phyloP scores from a whole-genome alignment of 30 jellyfish, hydroid and myxozoan species.

The Turritopsis rubra region DNA sequence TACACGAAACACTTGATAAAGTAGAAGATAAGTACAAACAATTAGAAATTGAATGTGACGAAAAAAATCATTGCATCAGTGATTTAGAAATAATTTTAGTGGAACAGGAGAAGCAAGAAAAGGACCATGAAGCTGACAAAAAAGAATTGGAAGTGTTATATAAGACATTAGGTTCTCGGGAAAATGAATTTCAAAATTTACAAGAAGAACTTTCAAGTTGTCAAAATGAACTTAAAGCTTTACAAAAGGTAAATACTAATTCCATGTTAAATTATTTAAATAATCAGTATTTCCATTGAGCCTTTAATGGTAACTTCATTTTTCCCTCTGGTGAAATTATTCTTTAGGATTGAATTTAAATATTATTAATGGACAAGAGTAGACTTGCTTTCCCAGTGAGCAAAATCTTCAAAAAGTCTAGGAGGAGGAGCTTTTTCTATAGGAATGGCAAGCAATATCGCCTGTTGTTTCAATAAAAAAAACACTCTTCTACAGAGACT shows the following conservation, averaged over 20 bases:
- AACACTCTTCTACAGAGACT: too few species aligned
- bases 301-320: too few species aligned
- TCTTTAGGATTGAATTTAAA: too few species aligned
- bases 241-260: background rate
- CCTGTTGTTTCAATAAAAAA: too few species aligned
- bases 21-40: constrained; percentile 8
- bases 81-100: constrained; percentile 30
- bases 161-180: constrained; percentile 20
- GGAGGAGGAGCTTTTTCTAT: too few species aligned
- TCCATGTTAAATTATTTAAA: too few species aligned
- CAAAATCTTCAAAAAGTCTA: too few species aligned
- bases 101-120: constrained; percentile 14
- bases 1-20: constrained; percentile 1
- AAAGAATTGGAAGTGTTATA: background rate
- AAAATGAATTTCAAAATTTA: background rate
- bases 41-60: constrained; percentile 24
- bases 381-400: too few species aligned
- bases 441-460: too few species aligned
- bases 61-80: constrained; percentile 9
- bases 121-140: constrained; percentile 19
- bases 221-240: background rate
- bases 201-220: constrained; percentile 3
- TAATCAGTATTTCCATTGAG: too few species aligned
- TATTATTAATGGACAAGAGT: too few species aligned
- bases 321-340: too few species aligned